Conservation (phyloP, 2,888 invertebrate genomes). For the Oxycera nigricornis region DNA sequence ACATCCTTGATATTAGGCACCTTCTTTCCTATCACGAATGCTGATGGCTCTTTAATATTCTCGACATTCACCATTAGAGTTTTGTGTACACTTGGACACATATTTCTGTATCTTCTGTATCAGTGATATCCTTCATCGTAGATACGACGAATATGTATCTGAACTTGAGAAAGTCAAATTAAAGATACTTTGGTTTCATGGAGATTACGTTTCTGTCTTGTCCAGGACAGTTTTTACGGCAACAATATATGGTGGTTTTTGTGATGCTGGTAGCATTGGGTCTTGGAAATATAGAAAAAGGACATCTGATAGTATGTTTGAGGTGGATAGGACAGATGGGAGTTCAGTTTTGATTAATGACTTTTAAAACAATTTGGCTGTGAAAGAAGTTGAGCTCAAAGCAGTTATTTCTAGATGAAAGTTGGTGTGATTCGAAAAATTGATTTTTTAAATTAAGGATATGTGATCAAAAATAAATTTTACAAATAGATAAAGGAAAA, state of each 20-base stretch:
- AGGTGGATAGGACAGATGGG: constrained; percentile 2
- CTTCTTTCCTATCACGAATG: background rate
- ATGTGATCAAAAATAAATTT: too few relatives aligned
- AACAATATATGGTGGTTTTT: background rate
- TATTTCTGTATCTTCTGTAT: background rate
- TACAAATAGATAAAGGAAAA: too few relatives aligned
- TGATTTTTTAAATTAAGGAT: too few relatives aligned
- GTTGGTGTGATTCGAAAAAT: too few relatives aligned
- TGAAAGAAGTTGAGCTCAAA: background rate
- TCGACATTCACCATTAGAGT: background rate
- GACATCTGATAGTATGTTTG: background rate
- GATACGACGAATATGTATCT: background rate
- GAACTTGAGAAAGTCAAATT: constrained; percentile 21
- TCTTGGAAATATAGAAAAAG: background rate
- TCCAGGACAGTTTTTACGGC: background rate
- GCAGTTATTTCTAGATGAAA: too few relatives aligned
- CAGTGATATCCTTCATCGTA: background rate
- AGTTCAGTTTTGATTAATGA: constrained; percentile 23
- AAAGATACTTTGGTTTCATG: background rate
- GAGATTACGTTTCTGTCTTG: background rate
- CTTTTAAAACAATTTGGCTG: background rate
- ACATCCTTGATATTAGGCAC: background rate
- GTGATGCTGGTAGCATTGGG: background rate
- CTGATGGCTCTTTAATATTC: background rate
- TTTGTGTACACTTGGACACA: background rate